These are phyloP conservation scores for Lithodes maja DNA, from an alignment of 2,888 invertebrate species.

Conservation along the genomic window DNA sequence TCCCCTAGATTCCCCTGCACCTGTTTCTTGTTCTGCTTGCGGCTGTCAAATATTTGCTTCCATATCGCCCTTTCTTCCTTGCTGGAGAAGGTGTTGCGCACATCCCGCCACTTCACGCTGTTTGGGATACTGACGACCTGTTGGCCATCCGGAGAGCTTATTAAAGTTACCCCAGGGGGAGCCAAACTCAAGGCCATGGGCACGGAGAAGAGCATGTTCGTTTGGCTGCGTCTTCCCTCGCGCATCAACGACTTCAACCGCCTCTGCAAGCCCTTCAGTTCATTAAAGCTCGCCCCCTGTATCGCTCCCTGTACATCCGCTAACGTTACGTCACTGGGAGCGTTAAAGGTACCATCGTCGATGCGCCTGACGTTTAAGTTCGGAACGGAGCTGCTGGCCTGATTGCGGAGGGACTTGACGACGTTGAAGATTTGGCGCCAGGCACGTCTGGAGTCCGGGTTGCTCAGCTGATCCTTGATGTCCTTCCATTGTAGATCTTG, in stretches of 20 bases:
- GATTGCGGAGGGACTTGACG: constrained; percentile 5
- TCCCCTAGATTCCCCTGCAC: background rate
- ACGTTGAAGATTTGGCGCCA: constrained; percentile 54
- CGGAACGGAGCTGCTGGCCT: background rate
- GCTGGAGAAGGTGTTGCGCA: constrained; percentile 26
- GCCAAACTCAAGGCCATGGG: background rate
- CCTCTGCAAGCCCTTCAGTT: background rate
- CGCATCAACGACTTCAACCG: constrained; percentile 12
- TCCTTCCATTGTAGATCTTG: constrained; percentile 37
- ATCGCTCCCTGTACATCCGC: background rate
- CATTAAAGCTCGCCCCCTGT: background rate
- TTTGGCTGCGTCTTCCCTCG: constrained; percentile 8
- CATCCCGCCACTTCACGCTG: constrained; percentile 29
- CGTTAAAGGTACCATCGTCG: background rate
- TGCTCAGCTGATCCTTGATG: constrained; percentile 18
- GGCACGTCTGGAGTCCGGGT: background rate
- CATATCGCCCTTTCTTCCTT: constrained; percentile 26
- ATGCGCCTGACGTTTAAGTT: constrained; percentile 11
- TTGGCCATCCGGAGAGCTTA: constrained; percentile 9
- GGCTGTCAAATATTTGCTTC: constrained; percentile 29
- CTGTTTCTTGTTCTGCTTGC: background rate
- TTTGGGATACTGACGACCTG: constrained; percentile 37
- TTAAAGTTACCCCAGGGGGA: constrained; percentile 10
- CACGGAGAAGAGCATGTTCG: constrained; percentile 11
- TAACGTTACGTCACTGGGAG: constrained; percentile 21